Percentiles rank a stretch among this genome's conserved stretches.
Conservation (phyloP, 2,888 invertebrate species). For the Hirtodrosophila histrioides region DNA sequence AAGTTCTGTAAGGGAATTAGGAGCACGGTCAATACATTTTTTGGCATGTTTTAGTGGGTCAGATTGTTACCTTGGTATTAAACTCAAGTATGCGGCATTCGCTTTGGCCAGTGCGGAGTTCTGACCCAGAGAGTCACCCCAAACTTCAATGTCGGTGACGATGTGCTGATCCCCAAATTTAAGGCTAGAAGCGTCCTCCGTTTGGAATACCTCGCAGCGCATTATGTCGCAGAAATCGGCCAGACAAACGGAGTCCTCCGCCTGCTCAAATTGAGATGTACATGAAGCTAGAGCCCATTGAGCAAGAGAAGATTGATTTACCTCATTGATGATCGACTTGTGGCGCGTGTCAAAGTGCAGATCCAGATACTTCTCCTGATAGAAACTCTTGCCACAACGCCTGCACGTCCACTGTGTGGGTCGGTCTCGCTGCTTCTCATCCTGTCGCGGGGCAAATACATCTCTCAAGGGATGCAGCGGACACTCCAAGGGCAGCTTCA, state of each 20-base stretch:
- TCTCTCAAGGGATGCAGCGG: slow-evolving; percentile 95
- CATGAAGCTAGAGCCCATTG: too few species aligned
- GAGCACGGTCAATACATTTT: not conserved
- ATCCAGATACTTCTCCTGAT: slow-evolving; percentile 94
- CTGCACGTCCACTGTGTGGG: slow-evolving; percentile 96
- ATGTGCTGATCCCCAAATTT: slow-evolving; percentile 88
- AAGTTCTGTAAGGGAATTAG: slow-evolving; percentile 67
- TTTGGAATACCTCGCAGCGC: slow-evolving; percentile 94
- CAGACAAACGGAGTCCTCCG: slow-evolving; percentile 95
- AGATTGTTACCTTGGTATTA: slow-evolving; percentile 80
- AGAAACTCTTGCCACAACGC: slow-evolving; percentile 95
- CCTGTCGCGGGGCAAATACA: slow-evolving; percentile 94
- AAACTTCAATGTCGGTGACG: slow-evolving; percentile 92
- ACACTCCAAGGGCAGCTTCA: slow-evolving; percentile 93
- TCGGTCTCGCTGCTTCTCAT: slow-evolving; percentile 92
- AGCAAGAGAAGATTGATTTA: slow-evolving; percentile 68
- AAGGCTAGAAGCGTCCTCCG: slow-evolving; percentile 87
- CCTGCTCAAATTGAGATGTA: slow-evolving; percentile 85
- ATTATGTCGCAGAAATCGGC: slow-evolving; percentile 98
- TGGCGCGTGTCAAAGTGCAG: slow-evolving; percentile 95
- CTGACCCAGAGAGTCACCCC: slow-evolving; percentile 89
- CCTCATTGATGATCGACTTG: slow-evolving; percentile 93
- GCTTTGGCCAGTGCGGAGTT: slow-evolving; percentile 85
- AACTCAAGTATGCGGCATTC: slow-evolving; percentile 84
- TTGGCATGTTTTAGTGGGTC: too few species aligned